Evolutionary conservation across 2,888 invertebrate species (phyloP), one percentile per base, ranked within the genome.

Genomic region (Apoderus coryli): DNA sequence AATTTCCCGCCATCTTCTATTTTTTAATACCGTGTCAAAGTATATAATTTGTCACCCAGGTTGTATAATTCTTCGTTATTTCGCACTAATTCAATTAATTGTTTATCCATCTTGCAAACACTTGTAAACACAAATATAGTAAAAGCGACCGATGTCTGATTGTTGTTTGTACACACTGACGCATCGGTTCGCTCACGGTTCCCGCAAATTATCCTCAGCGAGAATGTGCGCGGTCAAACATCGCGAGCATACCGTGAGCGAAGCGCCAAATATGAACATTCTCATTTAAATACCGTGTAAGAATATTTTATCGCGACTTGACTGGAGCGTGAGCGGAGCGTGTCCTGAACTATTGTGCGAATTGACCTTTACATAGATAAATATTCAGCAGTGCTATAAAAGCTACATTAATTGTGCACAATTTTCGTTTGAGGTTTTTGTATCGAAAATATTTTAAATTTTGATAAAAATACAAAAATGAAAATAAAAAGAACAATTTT

Each of bases 1-100:
- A 30, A 30, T 30, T 30, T 30, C 30, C 13, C 14, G n/a, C 30
- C 30, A 30, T 24, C 6, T 24, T 30, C 24, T 23, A 23, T 24
- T 30, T 24, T 30, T 30, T 10, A 24, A 13, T 24, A 19, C 23
- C 5, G 29, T 29, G 22, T 29, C 29, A 19, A 29, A 6, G 22
- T 29, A 29, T n/a, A n/a, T 22, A 22, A 22, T 29, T 29, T 29
- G 22, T 26, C 4, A 11, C 11, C 5, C 14, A 26, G 5, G 12
- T 26, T 11, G n/a, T 26, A 26, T 6, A 26, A 4, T 10, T 26
- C 26, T 11, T 26, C 26, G 12, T 11, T 4, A 11, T 11, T 11
- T 11, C 26, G 26, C 4, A 26, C 26, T 11, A 26, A 26, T 26
- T 26, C 26, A 4, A 11, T 26, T 4, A 26, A 11, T 26, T 26